A percentile compares a stretch with the other conserved stretches of the same genome.
Conservation (phyloP, 2,113 vertebrate species). For the Gobio gobio region DNA sequence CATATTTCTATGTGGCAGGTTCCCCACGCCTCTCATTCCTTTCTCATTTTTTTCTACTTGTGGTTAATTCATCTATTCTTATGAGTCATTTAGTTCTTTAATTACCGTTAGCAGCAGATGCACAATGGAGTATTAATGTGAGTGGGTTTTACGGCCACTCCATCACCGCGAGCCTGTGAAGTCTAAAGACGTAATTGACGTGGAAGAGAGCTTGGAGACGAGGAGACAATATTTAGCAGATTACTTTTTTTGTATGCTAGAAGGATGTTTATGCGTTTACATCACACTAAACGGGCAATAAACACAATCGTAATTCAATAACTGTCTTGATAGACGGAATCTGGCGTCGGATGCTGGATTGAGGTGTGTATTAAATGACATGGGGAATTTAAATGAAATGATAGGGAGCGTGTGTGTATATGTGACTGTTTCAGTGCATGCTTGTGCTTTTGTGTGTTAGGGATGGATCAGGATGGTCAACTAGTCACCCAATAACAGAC, state of each 20-base stretch:
- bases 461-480: not conserved
- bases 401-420: conserved; percentile 43
- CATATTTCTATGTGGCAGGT: conserved; percentile 97
- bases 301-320: conserved; percentile 95
- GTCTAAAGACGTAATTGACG: conserved; percentile 99
- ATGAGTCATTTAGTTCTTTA: conserved; percentile 99
- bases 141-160: conserved; percentile 99
- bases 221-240: conserved; percentile 99
- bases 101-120: conserved; percentile 99
- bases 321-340: conserved; percentile 79
- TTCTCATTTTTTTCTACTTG: conserved; percentile 65
- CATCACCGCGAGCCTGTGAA: conserved; percentile 95
- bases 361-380: conserved; percentile 83
- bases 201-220: conserved; percentile 92
- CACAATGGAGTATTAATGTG: conserved; percentile 99
- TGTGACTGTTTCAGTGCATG: conserved; percentile 3
- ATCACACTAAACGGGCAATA: conserved; percentile 95
- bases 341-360: conserved; percentile 78
- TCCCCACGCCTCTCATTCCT: conserved; percentile 94
- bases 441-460: conserved; percentile 11
- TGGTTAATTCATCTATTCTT: conserved; percentile 99
- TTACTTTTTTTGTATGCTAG: conserved; percentile 93
- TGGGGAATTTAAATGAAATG: conserved; percentile 73
- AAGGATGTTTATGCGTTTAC: conserved; percentile 99
- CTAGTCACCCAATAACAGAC: not conserved